Base-by-base conservation (phyloP, 2,797 vertebrate genomes). In the Spea hammondii region DNA sequence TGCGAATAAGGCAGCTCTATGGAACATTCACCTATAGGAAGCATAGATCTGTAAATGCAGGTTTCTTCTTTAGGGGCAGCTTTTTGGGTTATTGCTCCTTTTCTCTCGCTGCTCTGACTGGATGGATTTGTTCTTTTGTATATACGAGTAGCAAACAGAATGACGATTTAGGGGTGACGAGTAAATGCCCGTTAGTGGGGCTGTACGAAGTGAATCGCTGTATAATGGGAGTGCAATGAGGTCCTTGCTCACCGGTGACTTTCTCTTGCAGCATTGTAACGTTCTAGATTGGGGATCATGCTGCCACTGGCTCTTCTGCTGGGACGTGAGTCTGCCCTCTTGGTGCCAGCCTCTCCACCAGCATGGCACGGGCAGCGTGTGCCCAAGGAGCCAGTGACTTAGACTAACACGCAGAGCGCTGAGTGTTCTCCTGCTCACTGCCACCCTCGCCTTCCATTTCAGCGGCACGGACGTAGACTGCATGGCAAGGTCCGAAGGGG, bases 261-360 rank as follows among this genome's bases (percentile, higher is more conserved):
- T 91, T 92, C 88, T 90, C 85, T 93, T 91, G 87, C 87, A 91
- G 89, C 91, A 91, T 86, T 92, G 89, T 90, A 88, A 92, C 91
- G 89, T 91, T 88, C 87, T 90, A 89, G 72, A 92, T 86, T 92
- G 90, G 92, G 90, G 88, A 86, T 90, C 89, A 90, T 93, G 91
- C 92, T 92, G 90, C 88, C 89, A 90, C 87, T 93, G 92, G 91
- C 85, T 90, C 86, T 91, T 91, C 89, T 93, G 90, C 90, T 92
- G 91, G 91, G 91, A 92, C 90, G 91, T 92, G 92, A 93, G 92
- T 92, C 89, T 90, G 86, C 85, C 86, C 86, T 87, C 84, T 85
- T 87, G 85, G 89, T 89, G 88, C 86, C 84, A 88, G 84, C 84
- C 82, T 84, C 47, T 48, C 4, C 87, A 76, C 86, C 89, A 91